phyloP scores from a whole-genome alignment of 2,113 vertebrate species.

The Albula glossodonta region DNA sequence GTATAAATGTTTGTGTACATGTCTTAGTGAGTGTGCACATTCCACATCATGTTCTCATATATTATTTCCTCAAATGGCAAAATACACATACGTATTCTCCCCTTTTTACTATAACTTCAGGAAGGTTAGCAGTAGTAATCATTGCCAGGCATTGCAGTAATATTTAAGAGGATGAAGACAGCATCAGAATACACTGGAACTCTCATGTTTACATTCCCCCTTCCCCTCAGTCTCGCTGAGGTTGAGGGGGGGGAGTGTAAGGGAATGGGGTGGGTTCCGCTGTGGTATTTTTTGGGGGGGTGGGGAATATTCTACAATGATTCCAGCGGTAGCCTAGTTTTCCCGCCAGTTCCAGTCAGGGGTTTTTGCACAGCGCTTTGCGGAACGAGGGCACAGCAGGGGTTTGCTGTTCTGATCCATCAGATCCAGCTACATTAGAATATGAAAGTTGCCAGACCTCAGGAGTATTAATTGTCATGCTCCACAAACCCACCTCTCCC shows the following conservation, averaged over 20 bases:
- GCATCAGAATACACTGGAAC: background rate
- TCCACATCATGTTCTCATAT: no score
- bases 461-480: slow-evolving; percentile 55
- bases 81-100: no score
- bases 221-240: background rate
- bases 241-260: background rate
- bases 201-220: background rate
- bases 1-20: background rate
- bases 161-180: background rate
- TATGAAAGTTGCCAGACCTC: slow-evolving; percentile 64
- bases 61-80: no score
- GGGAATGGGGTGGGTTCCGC: background rate
- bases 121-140: background rate
- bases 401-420: slow-evolving; percentile 42
- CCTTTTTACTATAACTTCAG: background rate
- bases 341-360: slow-evolving; percentile 31
- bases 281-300: background rate
- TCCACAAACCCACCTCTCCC: slow-evolving; percentile 50
- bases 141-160: background rate
- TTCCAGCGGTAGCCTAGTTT: slow-evolving; percentile 27
- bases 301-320: slow-evolving; percentile 4
- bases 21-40: background rate
- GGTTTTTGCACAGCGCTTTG: slow-evolving; percentile 54
- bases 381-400: slow-evolving; percentile 67
- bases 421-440: slow-evolving; percentile 59